Percentiles rank a stretch among this genome's conserved stretches.
phyloP scores from a whole-genome alignment of 2,888 invertebrate species.

The Nomada fucata region DNA sequence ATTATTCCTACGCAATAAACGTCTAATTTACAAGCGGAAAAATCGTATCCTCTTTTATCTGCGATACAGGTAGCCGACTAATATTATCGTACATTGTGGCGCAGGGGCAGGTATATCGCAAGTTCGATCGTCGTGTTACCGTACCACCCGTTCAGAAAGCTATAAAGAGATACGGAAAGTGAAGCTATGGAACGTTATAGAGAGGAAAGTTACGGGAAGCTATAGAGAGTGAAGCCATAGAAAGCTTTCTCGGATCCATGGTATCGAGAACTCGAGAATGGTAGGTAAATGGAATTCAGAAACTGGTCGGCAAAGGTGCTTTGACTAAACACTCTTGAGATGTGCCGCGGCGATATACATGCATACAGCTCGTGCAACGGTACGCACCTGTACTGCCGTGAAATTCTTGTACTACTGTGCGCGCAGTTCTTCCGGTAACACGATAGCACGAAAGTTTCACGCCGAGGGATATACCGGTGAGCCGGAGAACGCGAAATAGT shows the following conservation, averaged over 20 bases:
- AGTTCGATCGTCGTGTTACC: conserved; percentile 4
- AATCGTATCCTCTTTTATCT: not conserved
- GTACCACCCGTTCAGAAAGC: conserved; percentile 10
- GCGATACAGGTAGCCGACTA: not conserved
- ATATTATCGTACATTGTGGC: not conserved
- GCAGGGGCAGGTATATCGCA: not conserved
- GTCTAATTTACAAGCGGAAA: no score
- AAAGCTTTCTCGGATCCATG: conserved; percentile 2
- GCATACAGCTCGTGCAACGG: no score
- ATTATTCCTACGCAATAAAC: no score
- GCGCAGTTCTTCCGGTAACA: not conserved
- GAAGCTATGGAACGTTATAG: not conserved
- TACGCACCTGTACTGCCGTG: no score
- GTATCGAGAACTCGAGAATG: not conserved
- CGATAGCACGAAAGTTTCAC: not conserved
- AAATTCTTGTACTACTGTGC: no score
- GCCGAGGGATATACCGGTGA: no score
- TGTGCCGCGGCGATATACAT: not conserved
- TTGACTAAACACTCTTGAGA: not conserved
- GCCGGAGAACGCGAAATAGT: no score
- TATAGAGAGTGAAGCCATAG: not conserved
- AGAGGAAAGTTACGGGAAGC: conserved; percentile 8
- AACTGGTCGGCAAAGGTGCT: not conserved
- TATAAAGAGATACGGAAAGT: conserved; percentile 15
- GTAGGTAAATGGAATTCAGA: conserved; percentile 11